Evolutionary conservation across 2,888 invertebrate species (phyloP), one percentile per base, ranked within the genome.

Genomic region (Chromoteleia sp.): DNA sequence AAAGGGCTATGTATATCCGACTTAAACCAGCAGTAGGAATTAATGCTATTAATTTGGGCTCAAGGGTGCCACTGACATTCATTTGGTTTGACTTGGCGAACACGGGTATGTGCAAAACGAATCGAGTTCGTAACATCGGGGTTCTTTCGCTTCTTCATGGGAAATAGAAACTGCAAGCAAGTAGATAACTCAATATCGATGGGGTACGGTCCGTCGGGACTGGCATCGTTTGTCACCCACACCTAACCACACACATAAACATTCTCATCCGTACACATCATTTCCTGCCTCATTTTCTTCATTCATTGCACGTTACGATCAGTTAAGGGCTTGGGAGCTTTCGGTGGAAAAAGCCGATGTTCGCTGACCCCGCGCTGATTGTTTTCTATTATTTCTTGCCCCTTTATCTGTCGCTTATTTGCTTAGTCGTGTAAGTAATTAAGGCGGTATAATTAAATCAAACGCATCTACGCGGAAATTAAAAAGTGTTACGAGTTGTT

Each of bases 161-260:
- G 83, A 86, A 88, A 85, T 85, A 85, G 75, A 82, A 82, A 84
- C 83, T 83, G 80, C 83, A 79, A 71, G 70, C 77, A 65, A 84
- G 84, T 89, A 88, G 89, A 90, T 90, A 90, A 90, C 88, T 90
- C 89, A 89, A 89, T 88, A 89, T 89, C 87, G 89, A 89, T 85
- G 84, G 68, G 83, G 76, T 63, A 82, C 77, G 63, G 85, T 77
- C 86, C 86, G 39, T 30, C 39, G 87, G 87, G 87, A 83, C 83
- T 84, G 83, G 43, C 73, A 61, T 83, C 84, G 61, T 54, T 83
- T 79, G 81, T 76, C 81, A 82, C 78, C 61, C 71, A 59, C 54
- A 67, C 5, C 45, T 14, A 7, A 61, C 41, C 39, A 1, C 43
- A 25, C 41, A 54, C 30, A 43, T 29, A 25, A 15, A 45, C 30